These are phyloP conservation scores for Gastracanthus pulcherrimus DNA, from an alignment of 2,888 invertebrate species.

Conservation along the genomic window DNA sequence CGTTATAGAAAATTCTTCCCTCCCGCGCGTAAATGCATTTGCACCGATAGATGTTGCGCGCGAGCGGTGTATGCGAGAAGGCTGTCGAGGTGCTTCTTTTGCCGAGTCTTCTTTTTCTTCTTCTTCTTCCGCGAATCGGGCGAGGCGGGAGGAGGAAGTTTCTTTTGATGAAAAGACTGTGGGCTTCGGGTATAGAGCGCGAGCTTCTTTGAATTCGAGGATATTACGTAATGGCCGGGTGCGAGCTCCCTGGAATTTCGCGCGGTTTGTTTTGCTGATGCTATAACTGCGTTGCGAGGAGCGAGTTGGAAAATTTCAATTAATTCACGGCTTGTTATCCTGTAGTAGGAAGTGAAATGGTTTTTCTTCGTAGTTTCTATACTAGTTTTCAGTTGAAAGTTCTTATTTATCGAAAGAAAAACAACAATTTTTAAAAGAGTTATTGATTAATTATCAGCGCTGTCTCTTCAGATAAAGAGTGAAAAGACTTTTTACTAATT, in stretches of 20 bases:
- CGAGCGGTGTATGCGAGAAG: background rate
- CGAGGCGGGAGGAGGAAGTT: background rate
- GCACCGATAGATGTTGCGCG: constrained; percentile 7
- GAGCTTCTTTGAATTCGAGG: background rate
- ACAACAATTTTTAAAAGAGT: too few relatives aligned
- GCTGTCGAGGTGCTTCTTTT: background rate
- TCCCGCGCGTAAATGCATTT: constrained; percentile 39
- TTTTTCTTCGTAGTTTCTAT: too few relatives aligned
- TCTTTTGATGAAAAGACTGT: constrained; percentile 27
- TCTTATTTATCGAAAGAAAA: too few relatives aligned
- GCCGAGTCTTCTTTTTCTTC: background rate
- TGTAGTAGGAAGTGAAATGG: too few relatives aligned
- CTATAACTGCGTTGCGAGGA: background rate
- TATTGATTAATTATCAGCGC: too few relatives aligned
- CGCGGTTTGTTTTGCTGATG: background rate
- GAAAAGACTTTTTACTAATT: too few relatives aligned
- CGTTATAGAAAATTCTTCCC: constrained; percentile 39
- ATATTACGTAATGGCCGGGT: background rate
- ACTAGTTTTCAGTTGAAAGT: too few relatives aligned
- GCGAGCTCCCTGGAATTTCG: background rate
- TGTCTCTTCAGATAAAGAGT: too few relatives aligned
- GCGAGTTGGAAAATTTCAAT: background rate
- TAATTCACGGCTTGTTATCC: background rate
- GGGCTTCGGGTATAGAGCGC: background rate
- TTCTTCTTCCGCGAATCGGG: background rate